A percentile compares a stretch with the other conserved stretches of the same genome.
Conservation (phyloP, 2,797 vertebrate species). For the Megaceryle alcyon region DNA sequence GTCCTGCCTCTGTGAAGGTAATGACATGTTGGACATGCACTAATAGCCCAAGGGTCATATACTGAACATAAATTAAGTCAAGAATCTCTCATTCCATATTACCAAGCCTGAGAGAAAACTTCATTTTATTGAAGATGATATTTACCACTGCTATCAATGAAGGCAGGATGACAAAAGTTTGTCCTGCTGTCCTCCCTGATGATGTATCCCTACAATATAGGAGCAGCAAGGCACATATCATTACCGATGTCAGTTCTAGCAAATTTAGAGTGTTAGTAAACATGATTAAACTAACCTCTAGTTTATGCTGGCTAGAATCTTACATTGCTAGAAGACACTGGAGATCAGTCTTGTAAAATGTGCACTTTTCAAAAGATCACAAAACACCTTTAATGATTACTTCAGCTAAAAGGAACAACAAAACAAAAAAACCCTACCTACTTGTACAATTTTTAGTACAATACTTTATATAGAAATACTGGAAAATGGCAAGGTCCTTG, state of each 20-base stretch:
- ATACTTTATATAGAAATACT: background rate
- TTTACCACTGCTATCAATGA: background rate
- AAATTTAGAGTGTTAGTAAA: background rate
- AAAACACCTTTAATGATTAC: background rate
- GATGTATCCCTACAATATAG: rapidly evolving
- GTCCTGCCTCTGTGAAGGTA: background rate
- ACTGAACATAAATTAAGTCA: background rate
- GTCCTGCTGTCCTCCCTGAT: background rate
- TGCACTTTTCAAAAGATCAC: background rate
- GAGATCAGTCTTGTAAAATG: background rate
- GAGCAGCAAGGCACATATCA: background rate
- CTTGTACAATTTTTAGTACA: background rate
- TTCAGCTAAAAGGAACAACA: background rate
- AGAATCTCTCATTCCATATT: background rate
- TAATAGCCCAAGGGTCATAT: background rate
- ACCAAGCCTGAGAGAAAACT: background rate
- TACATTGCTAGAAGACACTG: background rate
- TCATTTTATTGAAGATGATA: background rate
- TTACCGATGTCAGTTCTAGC: background rate
- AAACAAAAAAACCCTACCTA: background rate
- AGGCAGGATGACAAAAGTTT: background rate
- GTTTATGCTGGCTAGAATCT: background rate
- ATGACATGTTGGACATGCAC: background rate
- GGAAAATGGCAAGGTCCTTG: background rate
- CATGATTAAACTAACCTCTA: background rate